Conservation (phyloP, 2,113 vertebrate species). For the Dermatemys mawii region DNA sequence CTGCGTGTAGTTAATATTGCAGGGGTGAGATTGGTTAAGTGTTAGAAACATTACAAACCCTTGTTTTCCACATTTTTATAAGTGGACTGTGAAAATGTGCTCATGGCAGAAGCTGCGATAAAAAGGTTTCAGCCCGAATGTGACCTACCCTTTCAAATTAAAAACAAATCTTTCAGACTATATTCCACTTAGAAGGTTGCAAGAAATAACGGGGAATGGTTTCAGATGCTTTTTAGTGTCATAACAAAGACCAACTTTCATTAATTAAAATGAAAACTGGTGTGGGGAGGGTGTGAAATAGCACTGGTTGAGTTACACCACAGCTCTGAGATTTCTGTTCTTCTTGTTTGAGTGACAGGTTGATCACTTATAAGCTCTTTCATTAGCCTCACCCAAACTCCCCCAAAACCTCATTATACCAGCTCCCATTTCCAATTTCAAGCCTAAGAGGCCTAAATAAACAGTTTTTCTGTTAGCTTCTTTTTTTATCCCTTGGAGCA, state of each 20-base stretch:
- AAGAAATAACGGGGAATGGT: not conserved
- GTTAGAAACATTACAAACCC: not conserved
- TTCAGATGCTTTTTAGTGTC: not conserved
- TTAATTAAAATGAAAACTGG: not conserved
- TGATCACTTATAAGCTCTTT: not conserved
- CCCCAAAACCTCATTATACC: not conserved
- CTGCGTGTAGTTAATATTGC: not conserved
- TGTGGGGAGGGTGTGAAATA: too few species aligned
- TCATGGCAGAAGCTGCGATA: not conserved
- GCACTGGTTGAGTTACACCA: not conserved
- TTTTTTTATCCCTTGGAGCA: slow-evolving; percentile 6
- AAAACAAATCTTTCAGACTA: not conserved
- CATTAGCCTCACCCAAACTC: not conserved
- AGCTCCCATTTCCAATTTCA: not conserved
- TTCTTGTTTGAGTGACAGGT: not conserved
- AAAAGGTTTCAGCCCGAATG: not conserved
- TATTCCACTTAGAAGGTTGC: not conserved
- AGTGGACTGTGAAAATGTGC: not conserved
- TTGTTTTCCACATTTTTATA: not conserved
- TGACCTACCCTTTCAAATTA: slow-evolving; percentile 21
- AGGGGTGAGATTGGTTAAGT: not conserved
- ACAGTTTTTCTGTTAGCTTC: slow-evolving; percentile 15
- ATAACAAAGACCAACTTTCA: not conserved
- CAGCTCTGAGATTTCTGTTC: not conserved
- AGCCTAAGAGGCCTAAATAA: not conserved